These are phyloP conservation scores for Apus apus DNA, from an alignment of 2,113 vertebrate genomes.

Conservation along the genomic window DNA sequence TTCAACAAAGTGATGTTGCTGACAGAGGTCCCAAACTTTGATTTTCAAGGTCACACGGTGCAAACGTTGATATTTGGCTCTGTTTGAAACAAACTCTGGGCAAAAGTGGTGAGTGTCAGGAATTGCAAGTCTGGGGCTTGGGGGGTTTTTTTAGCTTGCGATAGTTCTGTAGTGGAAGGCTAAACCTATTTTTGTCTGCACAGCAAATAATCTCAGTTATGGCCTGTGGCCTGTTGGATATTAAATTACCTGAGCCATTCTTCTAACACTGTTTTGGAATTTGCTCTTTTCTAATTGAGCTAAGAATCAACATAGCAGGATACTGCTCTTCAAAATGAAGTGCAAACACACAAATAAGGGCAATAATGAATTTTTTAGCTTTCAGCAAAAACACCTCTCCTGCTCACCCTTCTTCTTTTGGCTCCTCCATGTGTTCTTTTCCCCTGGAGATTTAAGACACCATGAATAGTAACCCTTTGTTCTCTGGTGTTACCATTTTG, in stretches of 20 bases:
- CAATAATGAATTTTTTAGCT: neutral
- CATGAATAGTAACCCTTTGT: conserved; percentile 35
- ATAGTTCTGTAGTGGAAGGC: neutral
- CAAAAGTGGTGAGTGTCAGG: neutral
- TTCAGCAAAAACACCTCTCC: neutral
- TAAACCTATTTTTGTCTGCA: neutral
- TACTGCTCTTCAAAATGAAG: neutral
- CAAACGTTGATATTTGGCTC: neutral
- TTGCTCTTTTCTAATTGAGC: conserved; percentile 11
- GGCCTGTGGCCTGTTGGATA: neutral
- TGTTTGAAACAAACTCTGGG: neutral
- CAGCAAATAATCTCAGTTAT: neutral
- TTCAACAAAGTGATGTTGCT: neutral
- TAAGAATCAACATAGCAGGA: neutral
- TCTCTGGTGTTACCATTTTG: neutral
- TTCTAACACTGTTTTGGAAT: neutral
- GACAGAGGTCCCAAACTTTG: neutral
- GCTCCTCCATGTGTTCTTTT: neutral
- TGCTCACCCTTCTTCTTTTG: neutral
- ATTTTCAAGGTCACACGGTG: neutral
- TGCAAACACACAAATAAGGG: neutral
- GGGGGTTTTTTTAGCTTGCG: neutral
- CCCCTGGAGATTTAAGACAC: neutral
- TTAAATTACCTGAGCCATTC: neutral
- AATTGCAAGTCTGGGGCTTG: neutral